Evolutionary conservation across 2,888 invertebrate species (phyloP).

Genomic region (Monopis laevigella): DNA sequence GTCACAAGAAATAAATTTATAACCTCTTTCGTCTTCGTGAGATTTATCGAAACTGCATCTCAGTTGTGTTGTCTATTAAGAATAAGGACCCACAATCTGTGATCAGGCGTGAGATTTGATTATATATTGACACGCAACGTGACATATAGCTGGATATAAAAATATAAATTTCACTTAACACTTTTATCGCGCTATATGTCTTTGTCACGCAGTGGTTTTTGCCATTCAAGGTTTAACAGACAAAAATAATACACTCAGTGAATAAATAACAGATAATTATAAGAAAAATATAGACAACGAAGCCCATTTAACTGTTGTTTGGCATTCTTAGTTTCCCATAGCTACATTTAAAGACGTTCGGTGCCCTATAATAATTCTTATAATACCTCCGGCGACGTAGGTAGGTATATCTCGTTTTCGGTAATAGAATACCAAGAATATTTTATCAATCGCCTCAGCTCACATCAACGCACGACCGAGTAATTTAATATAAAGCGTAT

Average conservation of each 20-base stretch:
- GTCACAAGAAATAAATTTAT: no score
- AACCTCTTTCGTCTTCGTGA: no score
- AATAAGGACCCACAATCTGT: no score
- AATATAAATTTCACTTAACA: slow-evolving; percentile 9
- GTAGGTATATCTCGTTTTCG: slow-evolving; percentile 60
- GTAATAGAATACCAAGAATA: slow-evolving; percentile 64
- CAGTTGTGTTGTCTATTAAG: no score
- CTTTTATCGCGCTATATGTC: slow-evolving; percentile 6
- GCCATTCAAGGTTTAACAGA: no score
- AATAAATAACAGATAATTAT: no score
- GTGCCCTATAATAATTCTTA: slow-evolving; percentile 24
- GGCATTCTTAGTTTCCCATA: slow-evolving; percentile 23
- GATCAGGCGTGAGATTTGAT: slow-evolving; percentile 21
- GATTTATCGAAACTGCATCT: no score
- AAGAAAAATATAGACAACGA: no score
- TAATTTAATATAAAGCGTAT: slow-evolving; percentile 68
- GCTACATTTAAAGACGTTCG: slow-evolving; percentile 2
- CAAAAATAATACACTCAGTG: no score
- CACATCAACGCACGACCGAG: slow-evolving; percentile 58
- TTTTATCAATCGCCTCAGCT: slow-evolving; percentile 35
- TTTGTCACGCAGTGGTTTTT: slow-evolving; percentile 7
- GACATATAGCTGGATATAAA: slow-evolving; percentile 32
- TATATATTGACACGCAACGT: slow-evolving; percentile 52
- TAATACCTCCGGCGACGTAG: slow-evolving; percentile 48
- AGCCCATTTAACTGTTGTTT: not conserved